phyloP scores from a whole-genome alignment of 2,113 vertebrate species.

The Neolamprologus devosi region DNA sequence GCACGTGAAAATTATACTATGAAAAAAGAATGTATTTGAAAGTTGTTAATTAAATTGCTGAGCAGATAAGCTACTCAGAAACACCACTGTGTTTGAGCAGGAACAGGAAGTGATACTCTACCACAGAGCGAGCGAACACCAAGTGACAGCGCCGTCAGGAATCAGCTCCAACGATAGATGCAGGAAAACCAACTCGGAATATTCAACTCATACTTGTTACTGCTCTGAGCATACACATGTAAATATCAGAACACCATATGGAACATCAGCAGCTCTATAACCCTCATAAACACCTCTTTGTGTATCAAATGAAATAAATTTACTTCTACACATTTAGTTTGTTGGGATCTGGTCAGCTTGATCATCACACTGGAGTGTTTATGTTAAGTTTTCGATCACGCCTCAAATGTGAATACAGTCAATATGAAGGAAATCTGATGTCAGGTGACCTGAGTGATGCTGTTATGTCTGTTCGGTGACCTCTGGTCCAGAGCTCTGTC shows the following conservation, averaged over 20 bases:
- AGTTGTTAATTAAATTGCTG: no score
- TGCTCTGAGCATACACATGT: background rate
- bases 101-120: no score
- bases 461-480: background rate
- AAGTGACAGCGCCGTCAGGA: no score
- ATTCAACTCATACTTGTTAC: background rate
- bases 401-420: background rate
- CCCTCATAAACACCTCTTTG: background rate
- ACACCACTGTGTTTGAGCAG: no score
- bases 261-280: background rate
- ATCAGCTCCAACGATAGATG: background rate
- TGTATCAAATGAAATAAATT: background rate
- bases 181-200: background rate
- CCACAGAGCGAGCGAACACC: no score
- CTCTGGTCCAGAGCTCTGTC: background rate
- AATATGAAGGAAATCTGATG: background rate
- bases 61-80: no score
- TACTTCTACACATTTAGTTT: background rate
- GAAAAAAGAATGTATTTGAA: no score
- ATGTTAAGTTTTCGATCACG: background rate
- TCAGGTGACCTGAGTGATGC: background rate
- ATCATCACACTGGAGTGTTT: background rate
- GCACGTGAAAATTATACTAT: no score
- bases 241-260: background rate
- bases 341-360: background rate